These are phyloP conservation scores for Tetrao urogallus DNA, from an alignment of 2,113 vertebrate species.

Conservation along the genomic window DNA sequence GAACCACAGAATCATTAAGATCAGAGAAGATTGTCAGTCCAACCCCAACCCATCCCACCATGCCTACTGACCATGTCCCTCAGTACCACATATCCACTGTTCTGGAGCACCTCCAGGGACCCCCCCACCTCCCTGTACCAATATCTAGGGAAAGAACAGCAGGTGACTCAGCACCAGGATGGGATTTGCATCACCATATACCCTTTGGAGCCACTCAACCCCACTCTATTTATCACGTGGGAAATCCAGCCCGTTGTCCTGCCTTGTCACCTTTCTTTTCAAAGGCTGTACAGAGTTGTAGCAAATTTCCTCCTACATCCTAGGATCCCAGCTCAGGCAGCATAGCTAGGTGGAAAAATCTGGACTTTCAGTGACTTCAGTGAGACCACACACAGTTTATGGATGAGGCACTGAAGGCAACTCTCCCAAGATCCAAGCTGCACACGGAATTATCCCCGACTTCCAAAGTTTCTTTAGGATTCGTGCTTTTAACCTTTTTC, in stretches of 20 bases:
- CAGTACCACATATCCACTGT: too few species aligned
- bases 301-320: not conserved
- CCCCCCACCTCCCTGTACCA: too few species aligned
- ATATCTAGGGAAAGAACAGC: not conserved
- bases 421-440: not conserved
- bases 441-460: not conserved
- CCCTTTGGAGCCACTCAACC: not conserved
- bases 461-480: not conserved
- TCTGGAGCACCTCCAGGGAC: too few species aligned
- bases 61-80: too few species aligned
- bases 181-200: not conserved
- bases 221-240: not conserved
- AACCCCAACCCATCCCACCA: too few species aligned
- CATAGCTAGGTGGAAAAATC: not conserved
- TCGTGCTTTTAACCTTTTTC: not conserved
- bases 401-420: not conserved
- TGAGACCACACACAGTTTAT: constrained; percentile 4
- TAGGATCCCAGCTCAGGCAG: not conserved
- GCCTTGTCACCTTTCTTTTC: not conserved
- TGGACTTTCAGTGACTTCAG: not conserved
- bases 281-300: not conserved
- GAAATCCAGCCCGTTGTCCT: not conserved
- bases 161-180: not conserved
- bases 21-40: too few species aligned
- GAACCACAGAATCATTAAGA: too few species aligned